Evolutionary conservation across 2,888 invertebrate genomes (phyloP), one percentile per base, ranked within the genome.

Genomic region (Vanessa cardui): DNA sequence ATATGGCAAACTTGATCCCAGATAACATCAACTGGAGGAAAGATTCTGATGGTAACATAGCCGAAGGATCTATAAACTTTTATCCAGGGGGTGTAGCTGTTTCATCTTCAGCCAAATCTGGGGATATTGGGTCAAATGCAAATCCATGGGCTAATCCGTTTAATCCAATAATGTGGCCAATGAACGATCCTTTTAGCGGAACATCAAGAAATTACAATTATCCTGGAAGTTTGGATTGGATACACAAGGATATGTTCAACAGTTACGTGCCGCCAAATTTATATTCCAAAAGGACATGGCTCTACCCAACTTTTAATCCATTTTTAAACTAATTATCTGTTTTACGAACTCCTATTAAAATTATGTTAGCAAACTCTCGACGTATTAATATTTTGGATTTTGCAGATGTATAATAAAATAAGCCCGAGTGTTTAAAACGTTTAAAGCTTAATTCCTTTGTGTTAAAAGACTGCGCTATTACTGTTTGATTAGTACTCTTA

Each of bases 1-100:
- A 65, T 33, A 60, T 54, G 21, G 54, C 16, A 18, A 56, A 54
- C 8, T 20, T 21, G 21, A 0, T 15, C 16, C 52, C 52, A 52
- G 6, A 15, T 9, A 39, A 39, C 1, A 39, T 39, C 0, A 56
- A 56, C n/a, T 56, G 39, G 56, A 33, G 56, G n/a, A 39, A 56
- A 39, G 56, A 56, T 18, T 56, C 39, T 5, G n/a, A 56, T 56
- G 56, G 56, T 6, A 73, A 21, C 72, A 73, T n/a, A 64, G 62
- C 16, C 74, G 75, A 82, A 50, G 86, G 86, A 16, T 79, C 80
- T 2, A 82, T 88, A 16, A 78, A 81, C 18, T 76, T 84, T 2
- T 79, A 80, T 16, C 89, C 88, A 26, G 86, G 84, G 3, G 83
- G 84, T 12, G 80, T 86, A 0, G 78, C 84, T 0, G 84, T 86